Evolutionary conservation across 2,888 invertebrate genomes (phyloP), one percentile per base, ranked within the genome.

Genomic region (Parnassius orleans): DNA sequence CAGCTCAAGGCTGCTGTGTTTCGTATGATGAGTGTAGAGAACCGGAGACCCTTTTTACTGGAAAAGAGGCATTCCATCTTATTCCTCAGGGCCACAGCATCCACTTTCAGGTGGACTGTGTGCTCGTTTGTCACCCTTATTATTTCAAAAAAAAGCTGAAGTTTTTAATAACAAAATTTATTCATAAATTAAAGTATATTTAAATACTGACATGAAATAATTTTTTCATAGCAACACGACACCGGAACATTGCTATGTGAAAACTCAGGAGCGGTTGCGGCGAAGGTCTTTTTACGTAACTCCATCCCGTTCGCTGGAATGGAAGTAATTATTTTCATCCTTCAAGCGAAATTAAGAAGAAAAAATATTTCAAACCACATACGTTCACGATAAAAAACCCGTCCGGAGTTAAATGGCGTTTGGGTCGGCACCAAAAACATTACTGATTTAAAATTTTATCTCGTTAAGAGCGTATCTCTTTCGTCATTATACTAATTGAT

Each of bases 261-360:
- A 78, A 75, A 72, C 69, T 69, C 71, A 73, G 66, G 66, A 74
- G 68, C 70, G 68, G 64, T 57, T 43, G 55, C 76, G 68, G 44
- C 76, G 68, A 81, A 81, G 80, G 79, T 79, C 73, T 77, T 72
- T 65, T 69, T 69, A 65, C 72, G 88, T 81, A 87, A 89, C 76
- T 68, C 66, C 77, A 88, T 76, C 73, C 71, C 65, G 66, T 68
- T 62, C 76, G 75, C 72, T 81, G 77, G 72, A 61, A 73, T 77
- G 80, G 83, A 84, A 87, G 69, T 84, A 83, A 88, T 85, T 72
- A 71, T 74, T 76, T 74, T 67, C 80, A 80, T 87, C 82, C 83
- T 81, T 70, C 12, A 65, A 56, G 60, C 63, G 63, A 68, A 64
- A 68, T 51, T 44, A 14, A 53, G 47, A 51, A 54, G 14, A 43